phyloP scores from a whole-genome alignment of 2,797 vertebrate genomes.

The Peromyscus attwateri region DNA sequence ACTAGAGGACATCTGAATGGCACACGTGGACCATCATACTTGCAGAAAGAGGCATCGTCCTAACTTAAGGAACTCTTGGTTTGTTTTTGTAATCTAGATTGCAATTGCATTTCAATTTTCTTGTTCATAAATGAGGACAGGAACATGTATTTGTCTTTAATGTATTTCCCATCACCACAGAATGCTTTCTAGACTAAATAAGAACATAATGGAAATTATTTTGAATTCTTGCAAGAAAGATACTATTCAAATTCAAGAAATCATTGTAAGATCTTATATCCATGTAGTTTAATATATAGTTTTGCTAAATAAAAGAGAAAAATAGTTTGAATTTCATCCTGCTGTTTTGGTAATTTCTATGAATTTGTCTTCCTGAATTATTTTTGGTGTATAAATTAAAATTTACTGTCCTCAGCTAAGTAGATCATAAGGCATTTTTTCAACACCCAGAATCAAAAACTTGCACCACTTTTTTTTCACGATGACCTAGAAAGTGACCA shows the following conservation, averaged over 20 bases:
- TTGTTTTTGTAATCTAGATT: slow-evolving; percentile 51
- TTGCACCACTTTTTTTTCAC: slow-evolving; percentile 37
- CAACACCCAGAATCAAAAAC: slow-evolving; percentile 9
- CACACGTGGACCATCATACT: slow-evolving; percentile 6
- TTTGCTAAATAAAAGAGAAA: slow-evolving; percentile 68
- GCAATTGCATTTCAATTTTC: slow-evolving; percentile 59
- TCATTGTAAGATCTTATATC: slow-evolving; percentile 67
- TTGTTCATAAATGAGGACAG: slow-evolving; percentile 19
- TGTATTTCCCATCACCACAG: background rate
- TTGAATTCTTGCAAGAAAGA: slow-evolving; percentile 54
- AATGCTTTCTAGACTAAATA: slow-evolving; percentile 47
- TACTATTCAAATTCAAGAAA: slow-evolving; percentile 62
- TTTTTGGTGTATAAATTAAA: slow-evolving; percentile 59
- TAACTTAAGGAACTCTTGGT: slow-evolving; percentile 12
- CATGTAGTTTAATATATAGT: slow-evolving; percentile 34
- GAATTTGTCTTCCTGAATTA: slow-evolving; percentile 56
- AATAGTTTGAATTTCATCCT: slow-evolving; percentile 59
- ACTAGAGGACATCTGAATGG: slow-evolving; percentile 6
- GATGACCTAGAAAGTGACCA: slow-evolving; percentile 13
- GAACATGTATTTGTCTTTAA: slow-evolving; percentile 39
- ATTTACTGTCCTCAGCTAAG: slow-evolving; percentile 44
- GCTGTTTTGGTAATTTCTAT: slow-evolving; percentile 54
- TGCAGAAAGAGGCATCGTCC: background rate
- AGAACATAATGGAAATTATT: slow-evolving; percentile 60
- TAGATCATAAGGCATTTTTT: slow-evolving; percentile 54